Evolutionary conservation across 2,888 invertebrate genomes (phyloP), one percentile per base, ranked within the genome.

Genomic region (Celastrina argiolus): DNA sequence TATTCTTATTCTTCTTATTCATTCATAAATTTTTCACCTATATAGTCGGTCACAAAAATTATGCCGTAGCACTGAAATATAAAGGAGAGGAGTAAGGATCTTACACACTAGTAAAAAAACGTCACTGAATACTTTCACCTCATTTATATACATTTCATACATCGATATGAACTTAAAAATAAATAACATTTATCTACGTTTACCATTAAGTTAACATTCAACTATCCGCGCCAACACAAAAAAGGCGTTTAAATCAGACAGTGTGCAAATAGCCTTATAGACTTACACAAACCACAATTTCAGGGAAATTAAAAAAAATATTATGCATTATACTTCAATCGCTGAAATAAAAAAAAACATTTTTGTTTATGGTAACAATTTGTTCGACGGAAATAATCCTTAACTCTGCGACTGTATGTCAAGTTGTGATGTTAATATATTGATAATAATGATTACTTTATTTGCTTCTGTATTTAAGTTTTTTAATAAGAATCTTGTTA

Each of bases 111-210:
- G 12, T 2, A 67, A 74, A 74, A 76, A 74, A 76, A 76, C 76
- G 71, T 66, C 72, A 71, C 28, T 68, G 66, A 28, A 71, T 72
- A 71, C 76, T 81, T 84, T 75, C 85, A 85, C 81, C 76, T 86
- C 74, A 81, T 88, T 88, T 89, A 88, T 89, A 88, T 87, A 88
- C 86, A 87, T 74, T 79, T 83, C 79, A 71, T 80, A 83, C 81
- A 84, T 76, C 72, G 77, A 81, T 80, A 82, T 71, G 72, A 73
- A 77, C 88, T 88, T 89, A 89, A 76, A 89, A 89, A 84, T 88
- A 89, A 87, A 82, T 86, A 89, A 89, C 88, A 88, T 86, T 87
- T 83, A 83, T 72, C 81, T 83, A 84, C 76, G 70, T 71, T 81
- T 82, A 85, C 78, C 75, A 84, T 78, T 80, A 76, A 80, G 77